A percentile compares a stretch with the other conserved stretches of the same genome.
phyloP scores from a whole-genome alignment of 2,113 vertebrate genomes.

The Panurus biarmicus region DNA sequence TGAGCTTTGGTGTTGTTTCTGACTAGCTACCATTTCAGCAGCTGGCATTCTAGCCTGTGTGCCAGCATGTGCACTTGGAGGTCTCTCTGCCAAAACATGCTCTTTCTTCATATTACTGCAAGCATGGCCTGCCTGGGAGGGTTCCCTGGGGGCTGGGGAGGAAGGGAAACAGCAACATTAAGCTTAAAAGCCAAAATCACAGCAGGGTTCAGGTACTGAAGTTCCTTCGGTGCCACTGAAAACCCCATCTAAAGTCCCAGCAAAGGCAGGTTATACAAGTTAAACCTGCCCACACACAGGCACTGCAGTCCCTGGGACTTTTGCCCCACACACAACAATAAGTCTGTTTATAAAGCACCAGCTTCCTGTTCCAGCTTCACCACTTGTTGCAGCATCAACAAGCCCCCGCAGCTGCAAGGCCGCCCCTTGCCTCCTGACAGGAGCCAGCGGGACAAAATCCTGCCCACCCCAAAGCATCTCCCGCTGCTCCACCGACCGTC shows the following conservation, averaged over 20 bases:
- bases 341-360: background rate
- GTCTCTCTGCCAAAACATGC: background rate
- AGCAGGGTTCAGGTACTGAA: background rate
- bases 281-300: background rate
- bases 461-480: background rate
- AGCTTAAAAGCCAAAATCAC: background rate
- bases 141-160: background rate
- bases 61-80: background rate
- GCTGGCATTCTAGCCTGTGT: background rate
- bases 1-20: background rate
- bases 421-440: background rate
- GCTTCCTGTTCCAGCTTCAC: background rate
- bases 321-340: background rate
- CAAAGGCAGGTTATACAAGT: background rate
- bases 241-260: background rate
- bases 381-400: background rate
- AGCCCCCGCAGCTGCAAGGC: background rate
- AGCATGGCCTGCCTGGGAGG: background rate
- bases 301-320: background rate
- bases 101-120: background rate
- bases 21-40: background rate
- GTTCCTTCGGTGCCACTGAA: background rate
- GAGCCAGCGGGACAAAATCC: background rate
- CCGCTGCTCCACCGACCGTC: rapidly evolving
- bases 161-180: background rate